A percentile compares a stretch with the other conserved stretches of the same genome.
phyloP scores from a whole-genome alignment of 1,140 invertebrate species.

The Zaprionus africanus region DNA sequence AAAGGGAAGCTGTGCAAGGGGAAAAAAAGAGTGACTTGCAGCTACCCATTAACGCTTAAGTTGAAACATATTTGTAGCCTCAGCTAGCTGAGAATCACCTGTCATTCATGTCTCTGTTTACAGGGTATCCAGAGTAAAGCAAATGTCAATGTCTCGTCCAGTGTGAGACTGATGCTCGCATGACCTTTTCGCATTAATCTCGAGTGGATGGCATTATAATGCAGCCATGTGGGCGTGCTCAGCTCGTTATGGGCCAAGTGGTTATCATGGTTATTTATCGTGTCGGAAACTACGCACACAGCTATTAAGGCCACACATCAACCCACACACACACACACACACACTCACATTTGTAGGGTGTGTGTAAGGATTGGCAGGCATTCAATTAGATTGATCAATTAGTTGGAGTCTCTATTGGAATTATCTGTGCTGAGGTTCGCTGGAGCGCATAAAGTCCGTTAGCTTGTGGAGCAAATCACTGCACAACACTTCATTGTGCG shows the following conservation, averaged over 20 bases:
- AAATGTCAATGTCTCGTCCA: constrained; percentile 63
- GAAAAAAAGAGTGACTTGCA: not conserved
- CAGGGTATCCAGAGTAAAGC: constrained; percentile 12
- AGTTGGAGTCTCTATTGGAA: constrained; percentile 52
- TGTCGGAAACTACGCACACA: constrained; percentile 41
- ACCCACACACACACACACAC: constrained; percentile 6
- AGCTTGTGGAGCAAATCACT: not conserved
- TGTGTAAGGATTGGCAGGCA: constrained; percentile 15
- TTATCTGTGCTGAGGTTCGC: constrained; percentile 14
- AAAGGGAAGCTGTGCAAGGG: not conserved
- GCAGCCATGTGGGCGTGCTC: constrained; percentile 56
- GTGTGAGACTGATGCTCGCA: constrained; percentile 56
- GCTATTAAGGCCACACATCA: constrained; percentile 53
- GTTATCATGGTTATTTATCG: constrained; percentile 76
- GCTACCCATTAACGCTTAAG: not conserved
- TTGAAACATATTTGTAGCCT: not conserved
- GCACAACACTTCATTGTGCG: not conserved
- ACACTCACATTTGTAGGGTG: constrained; percentile 31
- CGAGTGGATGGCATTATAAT: constrained; percentile 74
- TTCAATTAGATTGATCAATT: constrained; percentile 74
- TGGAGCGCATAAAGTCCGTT: not conserved
- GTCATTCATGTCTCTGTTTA: not conserved
- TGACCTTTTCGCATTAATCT: constrained; percentile 80
- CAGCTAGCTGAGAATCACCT: not conserved
- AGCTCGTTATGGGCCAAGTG: constrained; percentile 55